These are phyloP conservation scores for Trichacis sp. DNA, from an alignment of 2,888 invertebrate genomes.

Conservation along the genomic window DNA sequence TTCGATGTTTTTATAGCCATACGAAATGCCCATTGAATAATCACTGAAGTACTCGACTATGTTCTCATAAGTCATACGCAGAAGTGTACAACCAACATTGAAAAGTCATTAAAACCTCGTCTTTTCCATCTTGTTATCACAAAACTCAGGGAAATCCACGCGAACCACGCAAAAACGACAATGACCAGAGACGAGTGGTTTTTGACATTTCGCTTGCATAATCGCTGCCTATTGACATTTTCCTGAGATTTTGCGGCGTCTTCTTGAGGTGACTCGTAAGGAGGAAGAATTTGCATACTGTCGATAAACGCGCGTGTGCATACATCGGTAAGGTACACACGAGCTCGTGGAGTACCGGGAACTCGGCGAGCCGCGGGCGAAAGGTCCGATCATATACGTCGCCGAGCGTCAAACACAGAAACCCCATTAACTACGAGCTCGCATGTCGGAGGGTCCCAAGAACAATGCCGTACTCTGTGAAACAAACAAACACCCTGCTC, in stretches of 20 bases:
- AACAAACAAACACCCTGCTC: conserved; percentile 37
- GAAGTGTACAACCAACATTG: too few relatives aligned
- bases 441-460: conserved; percentile 45
- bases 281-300: conserved; percentile 37
- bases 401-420: conserved; percentile 57
- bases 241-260: background rate
- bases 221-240: background rate
- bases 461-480: conserved; percentile 39
- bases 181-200: background rate
- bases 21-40: too few relatives aligned
- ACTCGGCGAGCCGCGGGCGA: conserved; percentile 33
- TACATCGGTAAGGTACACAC: conserved; percentile 26
- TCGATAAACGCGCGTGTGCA: conserved; percentile 36
- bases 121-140: background rate
- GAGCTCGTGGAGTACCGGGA: conserved; percentile 21
- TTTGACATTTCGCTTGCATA: background rate
- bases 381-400: conserved; percentile 46
- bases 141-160: too few relatives aligned
- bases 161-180: too few relatives aligned
- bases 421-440: conserved; percentile 58
- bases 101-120: background rate
- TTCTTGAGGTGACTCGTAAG: conserved; percentile 12
- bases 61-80: too few relatives aligned
- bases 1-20: too few relatives aligned
- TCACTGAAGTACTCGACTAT: too few relatives aligned